Base-by-base conservation (phyloP, 2,113 vertebrate genomes). In the Cyanistes caeruleus region DNA sequence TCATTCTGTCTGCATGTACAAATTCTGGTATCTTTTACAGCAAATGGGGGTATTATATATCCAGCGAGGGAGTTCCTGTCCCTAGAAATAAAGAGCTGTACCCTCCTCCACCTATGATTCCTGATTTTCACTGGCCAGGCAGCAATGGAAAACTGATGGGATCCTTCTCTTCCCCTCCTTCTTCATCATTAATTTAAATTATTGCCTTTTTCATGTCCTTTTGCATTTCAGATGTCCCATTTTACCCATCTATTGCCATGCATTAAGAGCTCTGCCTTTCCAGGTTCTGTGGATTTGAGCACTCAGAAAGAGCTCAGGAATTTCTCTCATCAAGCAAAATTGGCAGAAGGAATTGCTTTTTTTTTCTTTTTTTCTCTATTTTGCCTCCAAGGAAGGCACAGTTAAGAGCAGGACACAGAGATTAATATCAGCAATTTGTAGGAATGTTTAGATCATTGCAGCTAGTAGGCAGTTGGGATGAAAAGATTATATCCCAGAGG, bases 351-450 rank as follows among this genome's bases (percentile, higher is more conserved):
- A 75, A 55, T 22, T 23, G 18, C 18, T 55, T 70, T 69, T 75
- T 56, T 53, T 1, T 53, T 1, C 4, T 13, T 41, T 46, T 25
- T n/a, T 27, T 3, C 7, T 31, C 10, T 55, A 13, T 74, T 92
- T 84, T 91, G 51, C 92, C 88, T 94, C 75, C 72, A 43, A 93
- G 95, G 92, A 92, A 80, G 59, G 58, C 51, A 55, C 49, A 83
- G 82, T 73, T 73, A 94, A 58, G 67, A 95, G 75, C 67, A 94
- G 83, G 92, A 93, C 90, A 77, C 33, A 28, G 68, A 96, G 88
- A 95, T 96, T 93, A 81, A 95, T 90, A 90, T 74, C 76, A 92
- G 76, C 82, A 92, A 93, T 93, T 80, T 95, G 90, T 59, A 77
- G 83, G 83, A 92, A 94, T 63, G 83, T 90, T 96, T 74, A 90